Conservation (phyloP, 2,888 invertebrate genomes). For the Trichacis sp. region DNA sequence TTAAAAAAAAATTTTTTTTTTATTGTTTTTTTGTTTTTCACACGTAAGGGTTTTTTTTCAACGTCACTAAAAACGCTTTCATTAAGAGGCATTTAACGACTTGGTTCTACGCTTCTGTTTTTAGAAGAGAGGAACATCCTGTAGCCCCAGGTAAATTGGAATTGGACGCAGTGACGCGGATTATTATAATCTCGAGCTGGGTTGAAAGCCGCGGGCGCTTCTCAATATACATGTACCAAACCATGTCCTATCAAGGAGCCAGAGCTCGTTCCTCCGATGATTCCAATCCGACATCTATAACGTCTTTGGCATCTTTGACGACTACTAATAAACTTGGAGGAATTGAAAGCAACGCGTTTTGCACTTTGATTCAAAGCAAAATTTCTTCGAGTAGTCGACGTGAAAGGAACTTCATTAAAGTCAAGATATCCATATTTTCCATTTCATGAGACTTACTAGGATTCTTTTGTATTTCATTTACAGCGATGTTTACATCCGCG, state of each 20-base stretch:
- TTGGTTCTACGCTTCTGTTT: conserved; percentile 33
- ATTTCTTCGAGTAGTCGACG: neutral
- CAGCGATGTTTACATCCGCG: too few relatives aligned
- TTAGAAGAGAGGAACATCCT: conserved; percentile 26
- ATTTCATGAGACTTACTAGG: too few relatives aligned
- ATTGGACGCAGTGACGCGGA: conserved; percentile 64
- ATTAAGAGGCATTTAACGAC: conserved; percentile 35
- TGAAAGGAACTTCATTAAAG: neutral
- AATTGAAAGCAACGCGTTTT: neutral
- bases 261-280: conserved; percentile 12
- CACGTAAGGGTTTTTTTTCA: conserved; percentile 14
- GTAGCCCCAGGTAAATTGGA: conserved; percentile 58
- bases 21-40: neutral
- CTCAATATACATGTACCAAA: conserved; percentile 39
- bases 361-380: neutral
- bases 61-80: conserved; percentile 21
- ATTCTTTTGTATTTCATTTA: too few relatives aligned
- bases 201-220: conserved; percentile 37
- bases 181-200: conserved; percentile 62
- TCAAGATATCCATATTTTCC: neutral
- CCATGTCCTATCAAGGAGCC: conserved; percentile 30
- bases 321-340: conserved; percentile 18
- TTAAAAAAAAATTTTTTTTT: neutral
- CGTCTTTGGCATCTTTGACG: conserved; percentile 24
- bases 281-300: conserved; percentile 19